These are phyloP conservation scores for Serinus canaria DNA, from an alignment of 2,113 vertebrate species.

Conservation along the genomic window DNA sequence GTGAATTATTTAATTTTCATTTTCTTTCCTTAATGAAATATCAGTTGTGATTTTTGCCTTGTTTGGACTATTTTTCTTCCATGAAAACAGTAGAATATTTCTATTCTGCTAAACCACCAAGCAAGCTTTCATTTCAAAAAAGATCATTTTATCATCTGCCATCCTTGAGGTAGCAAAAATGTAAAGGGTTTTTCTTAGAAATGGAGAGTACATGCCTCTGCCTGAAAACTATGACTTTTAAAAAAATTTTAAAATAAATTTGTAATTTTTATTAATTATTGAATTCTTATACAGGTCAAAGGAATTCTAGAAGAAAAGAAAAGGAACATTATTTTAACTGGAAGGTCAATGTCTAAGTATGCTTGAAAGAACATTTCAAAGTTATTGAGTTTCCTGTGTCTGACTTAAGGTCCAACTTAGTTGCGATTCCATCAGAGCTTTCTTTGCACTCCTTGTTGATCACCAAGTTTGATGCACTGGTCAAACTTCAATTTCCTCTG, in stretches of 20 bases:
- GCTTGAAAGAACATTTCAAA: not conserved
- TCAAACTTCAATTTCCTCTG: not conserved
- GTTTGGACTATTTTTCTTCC: not conserved
- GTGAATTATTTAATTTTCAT: not conserved
- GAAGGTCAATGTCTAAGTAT: not conserved
- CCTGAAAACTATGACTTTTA: not conserved
- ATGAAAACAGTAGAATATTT: not conserved
- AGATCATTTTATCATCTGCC: not conserved
- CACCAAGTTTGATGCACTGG: not conserved
- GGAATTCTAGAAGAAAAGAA: not conserved
- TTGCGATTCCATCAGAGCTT: not conserved
- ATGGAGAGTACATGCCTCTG: not conserved
- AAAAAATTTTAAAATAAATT: not conserved
- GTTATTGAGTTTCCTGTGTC: not conserved
- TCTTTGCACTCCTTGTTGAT: not conserved
- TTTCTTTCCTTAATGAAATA: not conserved
- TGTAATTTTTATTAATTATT: not conserved
- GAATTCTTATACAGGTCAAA: not conserved
- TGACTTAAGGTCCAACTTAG: not conserved
- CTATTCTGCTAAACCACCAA: not conserved
- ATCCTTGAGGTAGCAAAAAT: not conserved
- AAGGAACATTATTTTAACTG: not conserved
- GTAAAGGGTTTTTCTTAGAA: not conserved
- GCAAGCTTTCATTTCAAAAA: not conserved
- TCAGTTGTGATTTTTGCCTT: not conserved